A percentile compares a stretch with the other conserved stretches of the same genome.
phyloP scores from a whole-genome alignment of 2,888 invertebrate genomes.

The Capitulum mitella region DNA sequence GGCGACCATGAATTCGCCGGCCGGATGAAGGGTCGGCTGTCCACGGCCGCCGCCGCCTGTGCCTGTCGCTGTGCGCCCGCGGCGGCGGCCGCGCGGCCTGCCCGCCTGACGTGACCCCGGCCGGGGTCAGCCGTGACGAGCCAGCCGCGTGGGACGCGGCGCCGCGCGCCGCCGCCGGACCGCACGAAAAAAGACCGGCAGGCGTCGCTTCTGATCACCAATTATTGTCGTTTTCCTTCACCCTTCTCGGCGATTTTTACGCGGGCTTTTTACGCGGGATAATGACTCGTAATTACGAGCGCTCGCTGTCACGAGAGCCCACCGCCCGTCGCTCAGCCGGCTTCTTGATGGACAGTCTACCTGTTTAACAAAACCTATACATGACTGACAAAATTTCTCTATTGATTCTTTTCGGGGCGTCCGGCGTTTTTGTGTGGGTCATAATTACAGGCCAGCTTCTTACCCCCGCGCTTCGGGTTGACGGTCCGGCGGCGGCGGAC shows the following conservation, averaged over 20 bases:
- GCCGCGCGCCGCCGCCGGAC: not conserved
- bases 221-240: slow-evolving; percentile 15
- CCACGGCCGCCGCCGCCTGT: not conserved
- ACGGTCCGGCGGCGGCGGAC: not conserved
- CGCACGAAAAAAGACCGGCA: not conserved
- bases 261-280: not conserved
- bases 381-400: slow-evolving; percentile 25
- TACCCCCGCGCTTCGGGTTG: not conserved
- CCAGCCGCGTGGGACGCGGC: not conserved
- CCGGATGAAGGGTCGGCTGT: too few species aligned
- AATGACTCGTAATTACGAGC: slow-evolving; percentile 12
- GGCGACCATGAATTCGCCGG: not conserved
- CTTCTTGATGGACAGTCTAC: not conserved
- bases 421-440: not conserved
- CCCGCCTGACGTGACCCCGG: not conserved
- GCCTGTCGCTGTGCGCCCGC: not conserved
- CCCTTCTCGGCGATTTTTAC: slow-evolving; percentile 19
- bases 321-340: not conserved
- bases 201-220: slow-evolving; percentile 12
- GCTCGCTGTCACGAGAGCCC: slow-evolving; percentile 10
- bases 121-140: not conserved
- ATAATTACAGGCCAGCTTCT: slow-evolving; percentile 15
- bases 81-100: not conserved
- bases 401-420: slow-evolving; percentile 20
- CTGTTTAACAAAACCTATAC: slow-evolving; percentile 24